Conservation (phyloP, 2,888 invertebrate species). For the Blastobasis lacticolella region DNA sequence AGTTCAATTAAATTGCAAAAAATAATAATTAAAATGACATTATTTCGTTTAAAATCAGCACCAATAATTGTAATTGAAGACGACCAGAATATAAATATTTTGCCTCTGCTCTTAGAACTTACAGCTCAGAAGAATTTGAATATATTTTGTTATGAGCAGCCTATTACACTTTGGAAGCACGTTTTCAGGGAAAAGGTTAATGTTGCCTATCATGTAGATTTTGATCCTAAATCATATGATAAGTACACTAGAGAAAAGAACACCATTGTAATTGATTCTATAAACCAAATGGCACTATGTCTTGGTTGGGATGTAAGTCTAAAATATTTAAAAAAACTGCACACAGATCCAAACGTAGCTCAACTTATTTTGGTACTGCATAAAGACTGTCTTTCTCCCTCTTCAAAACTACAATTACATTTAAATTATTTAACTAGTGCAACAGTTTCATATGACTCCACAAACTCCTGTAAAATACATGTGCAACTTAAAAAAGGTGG, state of each 20-base stretch:
- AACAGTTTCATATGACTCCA: constrained; percentile 39
- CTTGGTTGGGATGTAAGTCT: constrained; percentile 53
- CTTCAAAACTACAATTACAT: constrained; percentile 48
- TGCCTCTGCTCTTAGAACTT: constrained; percentile 45
- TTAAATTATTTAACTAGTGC: constrained; percentile 63
- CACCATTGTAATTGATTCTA: constrained; percentile 51
- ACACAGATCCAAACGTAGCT: constrained; percentile 28
- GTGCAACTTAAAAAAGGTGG: constrained; percentile 67
- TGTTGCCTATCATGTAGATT: constrained; percentile 34
- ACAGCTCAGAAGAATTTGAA: constrained; percentile 34
- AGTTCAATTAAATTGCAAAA: not conserved
- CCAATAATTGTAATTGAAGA: constrained; percentile 54
- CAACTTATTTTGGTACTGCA: constrained; percentile 59
- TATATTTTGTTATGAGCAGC: constrained; percentile 52
- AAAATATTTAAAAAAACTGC: constrained; percentile 32
- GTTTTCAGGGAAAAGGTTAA: constrained; percentile 31
- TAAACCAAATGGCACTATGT: constrained; percentile 54
- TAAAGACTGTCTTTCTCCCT: constrained; percentile 58
- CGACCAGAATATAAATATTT: constrained; percentile 41
- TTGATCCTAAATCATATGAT: constrained; percentile 21
- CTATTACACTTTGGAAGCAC: constrained; percentile 38
- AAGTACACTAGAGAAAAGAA: constrained; percentile 29
- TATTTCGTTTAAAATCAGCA: constrained; percentile 46
- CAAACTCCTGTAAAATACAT: constrained; percentile 31
- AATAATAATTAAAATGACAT: constrained; percentile 31